These are phyloP conservation scores for Coregonus ussuriensis DNA, from an alignment of 2,797 vertebrate genomes.

Conservation along the genomic window DNA sequence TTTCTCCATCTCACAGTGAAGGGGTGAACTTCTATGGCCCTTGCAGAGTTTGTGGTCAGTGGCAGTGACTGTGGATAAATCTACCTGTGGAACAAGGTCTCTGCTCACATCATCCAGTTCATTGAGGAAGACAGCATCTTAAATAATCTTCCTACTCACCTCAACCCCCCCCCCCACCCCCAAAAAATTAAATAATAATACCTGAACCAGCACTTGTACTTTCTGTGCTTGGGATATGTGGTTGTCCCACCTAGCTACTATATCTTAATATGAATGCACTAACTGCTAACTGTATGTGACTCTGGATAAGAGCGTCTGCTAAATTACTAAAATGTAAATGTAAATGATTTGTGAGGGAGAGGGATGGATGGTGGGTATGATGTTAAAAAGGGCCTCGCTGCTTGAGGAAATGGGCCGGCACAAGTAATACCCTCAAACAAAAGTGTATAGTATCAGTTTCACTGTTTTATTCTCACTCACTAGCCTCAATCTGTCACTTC, in stretches of 20 bases:
- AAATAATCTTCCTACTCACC: too few relatives aligned
- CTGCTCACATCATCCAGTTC: slow-evolving; percentile 93
- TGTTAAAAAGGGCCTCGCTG: not conserved
- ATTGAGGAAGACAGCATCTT: slow-evolving; percentile 87
- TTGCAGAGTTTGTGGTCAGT: slow-evolving; percentile 94
- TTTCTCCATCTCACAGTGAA: slow-evolving; percentile 79
- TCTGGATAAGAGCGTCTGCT: too few relatives aligned
- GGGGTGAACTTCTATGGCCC: slow-evolving; percentile 96
- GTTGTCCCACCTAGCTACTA: too few relatives aligned
- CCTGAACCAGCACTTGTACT: too few relatives aligned
- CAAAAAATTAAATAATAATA: too few relatives aligned
- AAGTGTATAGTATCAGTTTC: too few relatives aligned
- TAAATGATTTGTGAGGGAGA: slow-evolving; percentile 85
- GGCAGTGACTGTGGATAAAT: slow-evolving; percentile 97
- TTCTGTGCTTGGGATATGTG: too few relatives aligned
- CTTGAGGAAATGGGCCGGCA: not conserved
- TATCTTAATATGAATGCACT: too few relatives aligned
- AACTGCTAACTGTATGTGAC: too few relatives aligned
- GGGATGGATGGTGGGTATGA: not conserved
- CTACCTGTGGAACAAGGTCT: slow-evolving; percentile 95
- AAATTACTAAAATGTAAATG: slow-evolving; percentile 53
- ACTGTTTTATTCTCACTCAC: too few relatives aligned
- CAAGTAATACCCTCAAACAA: not conserved
- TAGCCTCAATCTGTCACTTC: too few relatives aligned
- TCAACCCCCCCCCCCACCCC: too few relatives aligned